Evolutionary conservation across 2,113 vertebrate genomes (phyloP).

Genomic region (Chaetops frenatus): DNA sequence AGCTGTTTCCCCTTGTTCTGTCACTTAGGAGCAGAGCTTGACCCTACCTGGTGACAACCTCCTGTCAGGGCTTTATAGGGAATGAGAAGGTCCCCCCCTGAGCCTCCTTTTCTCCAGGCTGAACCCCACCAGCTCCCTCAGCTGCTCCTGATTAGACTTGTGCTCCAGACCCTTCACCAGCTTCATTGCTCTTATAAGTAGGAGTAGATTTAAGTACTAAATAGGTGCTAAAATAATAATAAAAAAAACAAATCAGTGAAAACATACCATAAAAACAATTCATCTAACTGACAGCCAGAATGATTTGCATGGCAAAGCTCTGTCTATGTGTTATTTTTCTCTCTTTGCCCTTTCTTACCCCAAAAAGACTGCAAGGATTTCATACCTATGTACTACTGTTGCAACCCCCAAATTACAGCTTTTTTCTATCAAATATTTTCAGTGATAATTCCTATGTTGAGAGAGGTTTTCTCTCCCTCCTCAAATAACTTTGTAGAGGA

Average conservation of each 20-base stretch:
- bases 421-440: neutral
- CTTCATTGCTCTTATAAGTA: neutral
- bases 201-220: neutral
- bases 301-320: neutral
- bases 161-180: neutral
- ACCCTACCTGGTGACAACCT: neutral
- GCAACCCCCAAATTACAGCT: neutral
- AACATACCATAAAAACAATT: neutral
- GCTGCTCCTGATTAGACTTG: neutral
- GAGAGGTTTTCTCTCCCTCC: neutral
- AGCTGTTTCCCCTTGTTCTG: neutral
- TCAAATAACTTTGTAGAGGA: neutral
- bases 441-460: neutral
- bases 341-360: neutral
- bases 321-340: neutral
- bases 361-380: neutral
- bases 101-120: neutral
- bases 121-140: neutral
- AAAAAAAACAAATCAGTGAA: neutral
- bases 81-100: rapidly evolving
- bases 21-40: neutral
- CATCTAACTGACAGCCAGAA: neutral
- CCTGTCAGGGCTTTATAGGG: neutral
- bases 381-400: neutral
- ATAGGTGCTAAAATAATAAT: neutral